phyloP scores from a whole-genome alignment of 1,140 invertebrate genomes.

The Stratiolaelaps scimitus region DNA sequence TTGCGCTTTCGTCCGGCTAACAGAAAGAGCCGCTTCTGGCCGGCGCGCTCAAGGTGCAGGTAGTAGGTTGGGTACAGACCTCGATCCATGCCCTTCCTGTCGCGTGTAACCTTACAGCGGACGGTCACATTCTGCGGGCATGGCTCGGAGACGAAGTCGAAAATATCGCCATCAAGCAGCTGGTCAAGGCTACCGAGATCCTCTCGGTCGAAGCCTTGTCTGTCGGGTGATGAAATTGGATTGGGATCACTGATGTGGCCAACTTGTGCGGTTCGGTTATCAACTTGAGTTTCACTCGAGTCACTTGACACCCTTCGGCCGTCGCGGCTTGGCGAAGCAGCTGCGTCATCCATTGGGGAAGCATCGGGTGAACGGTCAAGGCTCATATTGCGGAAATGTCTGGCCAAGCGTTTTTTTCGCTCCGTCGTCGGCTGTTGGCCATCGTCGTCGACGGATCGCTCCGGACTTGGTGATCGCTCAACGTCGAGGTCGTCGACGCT shows the following conservation, averaged over 20 bases:
- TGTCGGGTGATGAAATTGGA: background rate
- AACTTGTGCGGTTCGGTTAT: conserved; percentile 14
- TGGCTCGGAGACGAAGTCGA: conserved; percentile 19
- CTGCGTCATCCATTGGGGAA: too few relatives aligned
- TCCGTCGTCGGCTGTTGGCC: too few relatives aligned
- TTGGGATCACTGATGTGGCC: background rate
- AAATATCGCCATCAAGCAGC: background rate
- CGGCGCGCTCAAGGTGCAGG: conserved; percentile 46
- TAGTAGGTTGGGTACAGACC: conserved; percentile 48
- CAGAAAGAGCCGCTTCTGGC: conserved; percentile 46
- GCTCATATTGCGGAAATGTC: background rate
- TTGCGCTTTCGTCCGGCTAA: conserved; percentile 47
- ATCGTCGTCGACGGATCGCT: background rate
- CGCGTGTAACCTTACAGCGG: conserved; percentile 46
- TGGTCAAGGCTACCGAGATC: conserved; percentile 3
- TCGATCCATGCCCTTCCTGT: conserved; percentile 47
- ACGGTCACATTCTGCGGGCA: conserved; percentile 42
- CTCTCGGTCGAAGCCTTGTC: conserved; percentile 13
- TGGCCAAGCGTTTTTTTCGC: background rate
- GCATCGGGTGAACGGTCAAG: background rate
- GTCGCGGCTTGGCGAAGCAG: background rate
- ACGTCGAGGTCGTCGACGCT: conserved; percentile 9
- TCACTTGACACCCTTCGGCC: background rate
- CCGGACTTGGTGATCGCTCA: conserved; percentile 2
- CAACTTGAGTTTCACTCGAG: background rate